Evolutionary conservation across 2,797 vertebrate species (phyloP), one percentile per base, ranked within the genome.

Genomic region (Chelon auratus): DNA sequence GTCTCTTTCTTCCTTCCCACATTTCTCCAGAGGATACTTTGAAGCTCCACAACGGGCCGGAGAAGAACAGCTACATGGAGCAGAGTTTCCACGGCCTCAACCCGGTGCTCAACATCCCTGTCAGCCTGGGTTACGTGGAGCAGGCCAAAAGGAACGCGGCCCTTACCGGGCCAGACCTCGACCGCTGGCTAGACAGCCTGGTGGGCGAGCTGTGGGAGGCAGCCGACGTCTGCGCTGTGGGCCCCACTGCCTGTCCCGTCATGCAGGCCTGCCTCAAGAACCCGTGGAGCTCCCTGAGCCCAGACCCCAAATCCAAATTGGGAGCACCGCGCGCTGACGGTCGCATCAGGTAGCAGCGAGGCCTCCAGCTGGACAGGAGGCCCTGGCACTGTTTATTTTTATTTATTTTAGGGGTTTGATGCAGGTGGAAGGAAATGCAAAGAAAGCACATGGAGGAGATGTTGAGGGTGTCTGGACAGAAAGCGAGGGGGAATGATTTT

Each of bases 1-100:
- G 42, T 69, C 48, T n/a, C 26, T 58, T 3, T 56, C 56, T 42
- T 50, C 18, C 18, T 42, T 73, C 52, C 48, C 58, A 57, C 33
- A 11, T 55, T 30, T 62, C 70, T 75, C 50, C 93, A 99, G 98
- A 98, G 72, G 97, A 98, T 60, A 86, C 96, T 0, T 30, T 96
- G 77, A 97, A 93, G 92, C 78, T 97, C 10, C 98, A 99, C 93
- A 94, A 89, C 0, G 98, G 98, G 2, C 98, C 98, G 0, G 91
- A 87, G 0, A 98, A 96, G 90, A 97, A 96, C 42, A 94, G 97
- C 36, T 99, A 99, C 93, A 99, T 99, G 97, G 98, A 99, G 92
- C 97, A 99, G 93, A 99, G 97, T 67, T 99, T 99, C 93, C 97
- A 98, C 60, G 96, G 97, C 68, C 94, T 99, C 73, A 99, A 98